Conservation (phyloP, 2,113 vertebrate genomes). For the Chaenogobius annularis region DNA sequence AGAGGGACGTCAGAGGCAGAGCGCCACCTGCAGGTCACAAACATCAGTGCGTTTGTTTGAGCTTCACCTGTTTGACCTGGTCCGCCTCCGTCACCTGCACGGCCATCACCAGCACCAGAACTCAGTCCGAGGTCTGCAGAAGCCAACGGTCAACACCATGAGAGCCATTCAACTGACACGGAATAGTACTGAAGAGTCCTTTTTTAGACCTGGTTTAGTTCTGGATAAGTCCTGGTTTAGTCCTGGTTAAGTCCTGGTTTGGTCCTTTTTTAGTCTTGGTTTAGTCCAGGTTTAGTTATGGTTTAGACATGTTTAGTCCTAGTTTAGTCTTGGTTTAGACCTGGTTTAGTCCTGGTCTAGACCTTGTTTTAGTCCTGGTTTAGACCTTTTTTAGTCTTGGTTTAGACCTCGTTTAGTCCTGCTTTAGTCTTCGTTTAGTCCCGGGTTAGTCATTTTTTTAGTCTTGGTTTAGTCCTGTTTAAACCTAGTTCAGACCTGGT, state of each 20-base stretch:
- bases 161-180: too few relatives aligned
- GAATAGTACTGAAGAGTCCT: too few relatives aligned
- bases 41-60: neutral
- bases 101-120: neutral
- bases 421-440: too few relatives aligned
- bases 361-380: neutral
- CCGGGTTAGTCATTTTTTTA: too few relatives aligned
- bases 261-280: neutral
- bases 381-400: neutral
- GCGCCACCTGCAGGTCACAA: neutral
- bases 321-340: neutral
- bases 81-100: neutral
- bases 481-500: neutral
- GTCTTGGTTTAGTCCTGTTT: too few relatives aligned
- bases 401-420: too few relatives aligned
- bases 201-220: neutral
- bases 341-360: neutral
- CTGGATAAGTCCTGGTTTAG: conserved; percentile 1
- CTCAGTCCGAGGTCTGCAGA: neutral
- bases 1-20: neutral
- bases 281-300: neutral
- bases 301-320: neutral
- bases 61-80: neutral
- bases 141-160: too few relatives aligned
- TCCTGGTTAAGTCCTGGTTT: neutral